Base-by-base conservation (phyloP, 2,888 invertebrate species). In the Tipula confusa region DNA sequence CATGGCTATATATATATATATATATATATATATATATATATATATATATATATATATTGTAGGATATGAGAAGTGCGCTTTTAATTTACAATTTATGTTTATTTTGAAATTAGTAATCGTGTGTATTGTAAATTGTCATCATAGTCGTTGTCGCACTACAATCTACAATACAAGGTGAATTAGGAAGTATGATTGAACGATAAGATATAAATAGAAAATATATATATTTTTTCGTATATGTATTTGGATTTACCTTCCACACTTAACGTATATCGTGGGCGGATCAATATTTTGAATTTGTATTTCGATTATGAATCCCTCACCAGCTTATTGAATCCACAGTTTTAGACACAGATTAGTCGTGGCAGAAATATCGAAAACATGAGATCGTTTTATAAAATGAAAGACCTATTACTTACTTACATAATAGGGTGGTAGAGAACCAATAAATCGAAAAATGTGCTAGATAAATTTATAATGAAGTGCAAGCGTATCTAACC, bases 121-220 rank as follows among this genome's bases (percentile, higher is more conserved):
- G 64, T 64, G 64, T 18, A 64, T 24, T 64, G 64, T 64, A 64
- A n/a, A n/a, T n/a, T 15, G 43, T n/a, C 43, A n/a, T n/a, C n/a
- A n/a, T n/a, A n/a, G 43, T 43, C 64, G 64, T 64, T 9, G 24
- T 64, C 9, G 18, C 24, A 64, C 64, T 64, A 64, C 24, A 64
- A n/a, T n/a, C 13, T 11, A 38, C 38, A 43, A 64, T 24, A 64
- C 64, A 64, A 64, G 18, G 64, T 64, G 64, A 24, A 64, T 64
- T 64, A 64, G 64, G 64, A 64, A 64, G 64, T 64, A 64, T 64
- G 64, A 64, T 64, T 64, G 64, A 64, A 64, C 64, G 64, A 64
- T 64, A 64, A 64, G 64, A 64, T 64, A 64, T 64, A 64, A 64
- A 64, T 64, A 64, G 64, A 64, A 36, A 36, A 36, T 11, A n/a